These are phyloP conservation scores for Gnatocerus cornutus DNA, from an alignment of 2,888 invertebrate species.

Conservation along the genomic window DNA sequence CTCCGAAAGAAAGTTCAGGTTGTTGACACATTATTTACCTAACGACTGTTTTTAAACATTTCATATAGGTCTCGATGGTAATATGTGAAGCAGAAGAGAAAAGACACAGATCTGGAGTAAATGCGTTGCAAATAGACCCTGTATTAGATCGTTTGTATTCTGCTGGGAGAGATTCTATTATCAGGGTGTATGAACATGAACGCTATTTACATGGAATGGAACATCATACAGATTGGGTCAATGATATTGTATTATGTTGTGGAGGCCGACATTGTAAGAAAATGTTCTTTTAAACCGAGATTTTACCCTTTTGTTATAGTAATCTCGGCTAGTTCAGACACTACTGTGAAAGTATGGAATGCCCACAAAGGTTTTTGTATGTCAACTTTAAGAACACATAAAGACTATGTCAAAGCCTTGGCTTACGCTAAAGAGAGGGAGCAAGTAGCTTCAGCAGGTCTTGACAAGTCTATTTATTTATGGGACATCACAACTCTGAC, in stretches of 20 bases:
- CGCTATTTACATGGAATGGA: constrained; percentile 97
- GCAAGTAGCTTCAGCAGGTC: constrained; percentile 95
- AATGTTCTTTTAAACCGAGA: constrained; percentile 8
- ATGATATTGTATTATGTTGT: constrained; percentile 98
- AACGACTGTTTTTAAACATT: constrained; percentile 18
- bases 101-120: constrained; percentile 95
- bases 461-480: constrained; percentile 96
- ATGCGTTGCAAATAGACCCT: constrained; percentile 95
- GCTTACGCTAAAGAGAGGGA: constrained; percentile 98
- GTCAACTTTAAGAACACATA: constrained; percentile 98
- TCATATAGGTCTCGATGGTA: constrained; percentile 93
- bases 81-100: constrained; percentile 97
- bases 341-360: constrained; percentile 99
- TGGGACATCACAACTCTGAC: constrained; percentile 99
- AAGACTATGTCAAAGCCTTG: constrained; percentile 98
- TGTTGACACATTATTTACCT: constrained; percentile 36
- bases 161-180: constrained; percentile 97
- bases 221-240: constrained; percentile 99
- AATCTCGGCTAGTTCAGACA: constrained; percentile 99
- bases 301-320: constrained; percentile 74
- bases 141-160: constrained; percentile 92
- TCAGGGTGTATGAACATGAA: constrained; percentile 92
- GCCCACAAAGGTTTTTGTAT: constrained; percentile 99
- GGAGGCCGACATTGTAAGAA: constrained; percentile 91
- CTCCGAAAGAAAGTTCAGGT: constrained; percentile 69